Conservation (phyloP, 2,113 vertebrate species). For the Ceuthmochares aereus region DNA sequence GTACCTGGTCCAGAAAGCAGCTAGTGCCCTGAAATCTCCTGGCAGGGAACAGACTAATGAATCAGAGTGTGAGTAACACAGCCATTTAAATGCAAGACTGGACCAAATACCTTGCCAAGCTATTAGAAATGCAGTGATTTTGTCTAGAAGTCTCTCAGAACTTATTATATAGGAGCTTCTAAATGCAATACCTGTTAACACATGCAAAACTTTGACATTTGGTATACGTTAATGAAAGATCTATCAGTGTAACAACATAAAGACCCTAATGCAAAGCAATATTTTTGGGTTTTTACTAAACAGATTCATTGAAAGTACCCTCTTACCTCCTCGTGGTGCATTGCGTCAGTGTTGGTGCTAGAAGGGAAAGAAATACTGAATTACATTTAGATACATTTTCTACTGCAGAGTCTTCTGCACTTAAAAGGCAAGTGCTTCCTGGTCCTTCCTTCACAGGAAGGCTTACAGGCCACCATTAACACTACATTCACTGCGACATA, state of each 20-base stretch:
- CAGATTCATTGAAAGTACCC: neutral
- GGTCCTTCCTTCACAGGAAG: neutral
- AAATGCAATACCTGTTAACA: neutral
- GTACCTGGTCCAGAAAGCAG: neutral
- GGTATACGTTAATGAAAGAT: neutral
- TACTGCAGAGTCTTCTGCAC: neutral
- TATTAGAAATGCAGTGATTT: neutral
- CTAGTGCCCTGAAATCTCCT: neutral
- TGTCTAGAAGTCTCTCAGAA: neutral
- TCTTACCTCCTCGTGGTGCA: neutral
- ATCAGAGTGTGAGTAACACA: neutral
- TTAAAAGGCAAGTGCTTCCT: neutral
- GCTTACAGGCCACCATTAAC: neutral
- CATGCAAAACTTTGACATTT: neutral
- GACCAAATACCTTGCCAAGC: neutral
- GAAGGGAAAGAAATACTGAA: neutral
- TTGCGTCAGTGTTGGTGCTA: neutral
- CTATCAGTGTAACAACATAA: neutral
- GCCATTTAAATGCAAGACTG: neutral
- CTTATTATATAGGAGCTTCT: neutral
- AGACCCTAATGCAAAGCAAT: neutral
- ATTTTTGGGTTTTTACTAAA: neutral
- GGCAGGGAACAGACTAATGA: neutral
- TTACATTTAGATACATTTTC: neutral
- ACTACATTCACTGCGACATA: neutral